These are phyloP conservation scores for Celastrina argiolus DNA, from an alignment of 2,888 invertebrate genomes.

Conservation along the genomic window DNA sequence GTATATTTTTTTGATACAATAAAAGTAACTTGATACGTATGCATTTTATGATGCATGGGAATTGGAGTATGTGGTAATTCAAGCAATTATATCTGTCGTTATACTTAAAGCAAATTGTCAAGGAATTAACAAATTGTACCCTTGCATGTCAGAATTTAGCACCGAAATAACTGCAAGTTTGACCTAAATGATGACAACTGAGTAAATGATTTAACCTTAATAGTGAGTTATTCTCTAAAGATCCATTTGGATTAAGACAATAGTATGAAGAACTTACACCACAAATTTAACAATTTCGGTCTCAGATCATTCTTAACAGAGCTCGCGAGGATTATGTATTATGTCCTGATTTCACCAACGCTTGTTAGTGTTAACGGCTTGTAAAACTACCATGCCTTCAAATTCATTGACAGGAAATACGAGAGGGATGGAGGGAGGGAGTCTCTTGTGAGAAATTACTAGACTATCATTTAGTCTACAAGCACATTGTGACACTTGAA, in stretches of 20 bases:
- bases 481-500: too few species aligned
- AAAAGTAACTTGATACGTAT: neutral
- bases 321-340: too few species aligned
- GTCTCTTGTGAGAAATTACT: too few species aligned
- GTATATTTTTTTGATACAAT: neutral
- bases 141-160: slow-evolving; percentile 33
- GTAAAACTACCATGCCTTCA: too few species aligned
- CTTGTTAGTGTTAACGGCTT: too few species aligned
- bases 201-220: slow-evolving; percentile 16
- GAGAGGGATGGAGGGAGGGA: too few species aligned
- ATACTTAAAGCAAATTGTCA: slow-evolving; percentile 29
- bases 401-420: too few species aligned
- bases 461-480: too few species aligned
- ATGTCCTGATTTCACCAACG: too few species aligned
- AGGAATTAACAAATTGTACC: slow-evolving; percentile 34
- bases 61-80: neutral
- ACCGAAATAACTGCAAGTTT: slow-evolving; percentile 28
- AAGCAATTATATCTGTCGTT: slow-evolving; percentile 1
- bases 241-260: neutral
- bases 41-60: neutral
- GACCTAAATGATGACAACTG: slow-evolving; percentile 27
- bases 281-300: neutral
- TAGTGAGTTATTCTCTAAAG: neutral
- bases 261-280: neutral
- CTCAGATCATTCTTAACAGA: too few species aligned